These are phyloP conservation scores for pig (Sus scrofa) DNA, from an alignment of 2,113 vertebrate species.

Conservation along the genomic window DNA sequence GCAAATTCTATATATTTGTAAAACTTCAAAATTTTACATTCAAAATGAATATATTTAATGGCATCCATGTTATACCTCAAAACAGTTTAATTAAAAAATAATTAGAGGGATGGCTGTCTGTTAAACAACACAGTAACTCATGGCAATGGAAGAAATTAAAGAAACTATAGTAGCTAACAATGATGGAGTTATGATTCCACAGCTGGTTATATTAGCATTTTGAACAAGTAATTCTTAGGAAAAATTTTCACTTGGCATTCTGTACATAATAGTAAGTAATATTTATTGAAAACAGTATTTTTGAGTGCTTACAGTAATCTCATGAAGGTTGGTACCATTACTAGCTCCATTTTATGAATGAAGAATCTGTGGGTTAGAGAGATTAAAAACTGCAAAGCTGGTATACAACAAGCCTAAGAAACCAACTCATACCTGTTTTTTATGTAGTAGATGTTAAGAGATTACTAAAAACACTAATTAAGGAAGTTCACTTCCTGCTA, in stretches of 20 bases:
- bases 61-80: not conserved
- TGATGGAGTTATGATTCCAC: not conserved
- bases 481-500: not conserved
- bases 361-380: not conserved
- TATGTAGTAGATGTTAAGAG: not conserved
- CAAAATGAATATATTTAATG: not conserved
- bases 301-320: not conserved
- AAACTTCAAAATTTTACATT: not conserved
- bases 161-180: not conserved
- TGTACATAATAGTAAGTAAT: not conserved
- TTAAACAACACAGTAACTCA: not conserved
- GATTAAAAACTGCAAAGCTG: not conserved
- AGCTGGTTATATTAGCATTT: not conserved
- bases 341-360: no score
- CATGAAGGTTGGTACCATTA: not conserved
- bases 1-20: not conserved
- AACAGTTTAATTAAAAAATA: not conserved
- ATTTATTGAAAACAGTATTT: not conserved
- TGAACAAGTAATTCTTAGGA: not conserved
- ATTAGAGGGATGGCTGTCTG: not conserved
- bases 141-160: not conserved
- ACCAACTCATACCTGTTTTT: not conserved
- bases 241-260: not conserved
- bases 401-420: not conserved
- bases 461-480: not conserved